Evolutionary conservation across 2,888 invertebrate genomes (phyloP).

Genomic region (Melanargia galathea): DNA sequence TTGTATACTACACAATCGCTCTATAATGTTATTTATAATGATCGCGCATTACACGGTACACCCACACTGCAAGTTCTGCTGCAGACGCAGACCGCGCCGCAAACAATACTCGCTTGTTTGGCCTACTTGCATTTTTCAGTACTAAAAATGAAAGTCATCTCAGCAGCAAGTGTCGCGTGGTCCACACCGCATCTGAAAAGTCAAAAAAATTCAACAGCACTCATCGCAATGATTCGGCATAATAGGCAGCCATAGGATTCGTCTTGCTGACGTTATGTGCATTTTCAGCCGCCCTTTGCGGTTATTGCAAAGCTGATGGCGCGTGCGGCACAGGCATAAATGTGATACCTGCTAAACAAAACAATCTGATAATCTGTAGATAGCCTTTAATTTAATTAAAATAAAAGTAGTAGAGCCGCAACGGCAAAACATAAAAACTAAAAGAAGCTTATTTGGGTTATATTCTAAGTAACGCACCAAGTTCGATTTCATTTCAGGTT

Average conservation of each 20-base stretch:
- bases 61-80: background rate
- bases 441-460: background rate
- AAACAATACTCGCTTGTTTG: too few species aligned
- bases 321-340: background rate
- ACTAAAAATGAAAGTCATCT: too few species aligned
- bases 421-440: background rate
- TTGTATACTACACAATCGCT: constrained; percentile 8
- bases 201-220: too few species aligned
- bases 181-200: too few species aligned
- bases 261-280: background rate
- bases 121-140: too few species aligned
- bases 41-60: background rate
- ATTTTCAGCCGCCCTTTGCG: too few species aligned
- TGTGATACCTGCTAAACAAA: background rate
- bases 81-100: background rate
- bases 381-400: constrained; percentile 14
- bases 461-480: background rate
- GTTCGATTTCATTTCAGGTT: background rate
- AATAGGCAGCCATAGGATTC: background rate
- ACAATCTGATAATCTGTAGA: background rate
- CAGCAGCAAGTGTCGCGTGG: too few species aligned
- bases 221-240: too few species aligned
- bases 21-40: background rate
- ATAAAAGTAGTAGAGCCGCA: background rate
- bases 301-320: background rate